These are phyloP conservation scores for Dreissena polymorpha DNA, from an alignment of 1,140 invertebrate species.

Conservation along the genomic window DNA sequence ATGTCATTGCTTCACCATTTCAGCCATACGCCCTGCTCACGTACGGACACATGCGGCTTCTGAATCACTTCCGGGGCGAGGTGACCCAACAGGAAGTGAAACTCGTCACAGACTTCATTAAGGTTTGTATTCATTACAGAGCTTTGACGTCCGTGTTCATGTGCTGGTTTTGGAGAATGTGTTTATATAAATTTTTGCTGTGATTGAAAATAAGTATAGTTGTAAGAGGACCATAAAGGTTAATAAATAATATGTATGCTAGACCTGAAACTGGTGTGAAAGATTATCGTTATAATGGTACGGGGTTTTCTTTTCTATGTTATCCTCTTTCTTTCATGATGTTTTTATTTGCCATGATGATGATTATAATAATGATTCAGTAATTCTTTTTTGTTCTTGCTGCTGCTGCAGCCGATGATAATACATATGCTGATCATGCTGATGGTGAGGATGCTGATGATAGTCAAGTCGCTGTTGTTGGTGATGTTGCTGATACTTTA, in stretches of 20 bases:
- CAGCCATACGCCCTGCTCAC: constrained; percentile 30
- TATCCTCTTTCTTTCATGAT: not conserved
- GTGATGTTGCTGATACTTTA: not conserved
- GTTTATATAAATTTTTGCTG: not conserved
- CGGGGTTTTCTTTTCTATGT: no score
- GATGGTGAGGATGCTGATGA: not conserved
- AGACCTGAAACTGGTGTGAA: no score
- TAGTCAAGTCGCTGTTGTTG: not conserved
- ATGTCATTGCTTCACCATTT: not conserved
- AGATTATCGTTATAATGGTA: no score
- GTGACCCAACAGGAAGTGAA: not conserved
- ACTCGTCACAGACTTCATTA: constrained; percentile 14
- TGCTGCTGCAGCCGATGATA: not conserved
- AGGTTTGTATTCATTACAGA: not conserved
- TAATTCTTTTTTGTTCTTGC: not conserved
- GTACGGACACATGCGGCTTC: constrained; percentile 12
- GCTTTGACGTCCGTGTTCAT: not conserved
- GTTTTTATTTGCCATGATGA: not conserved
- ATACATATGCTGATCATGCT: not conserved
- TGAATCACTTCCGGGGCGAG: not conserved
- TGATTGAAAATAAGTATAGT: not conserved
- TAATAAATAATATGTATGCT: no score
- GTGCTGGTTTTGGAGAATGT: not conserved
- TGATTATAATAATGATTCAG: not conserved
- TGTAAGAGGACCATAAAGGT: no score